Conservation (phyloP, 2,888 invertebrate species). For the Drosophila mercatorum region DNA sequence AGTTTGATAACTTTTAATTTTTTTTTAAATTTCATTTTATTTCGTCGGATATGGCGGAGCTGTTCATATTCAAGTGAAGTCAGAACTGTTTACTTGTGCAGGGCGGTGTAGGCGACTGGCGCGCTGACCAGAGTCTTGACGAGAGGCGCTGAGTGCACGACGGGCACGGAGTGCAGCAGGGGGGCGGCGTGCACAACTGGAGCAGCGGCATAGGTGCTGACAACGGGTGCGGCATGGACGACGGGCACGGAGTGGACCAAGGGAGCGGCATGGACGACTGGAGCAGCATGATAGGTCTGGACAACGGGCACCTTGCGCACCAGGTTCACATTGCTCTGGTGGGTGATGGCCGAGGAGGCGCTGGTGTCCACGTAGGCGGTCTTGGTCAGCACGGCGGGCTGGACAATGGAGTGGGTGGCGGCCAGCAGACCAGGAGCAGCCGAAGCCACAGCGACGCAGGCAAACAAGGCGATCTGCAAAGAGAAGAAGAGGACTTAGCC, state of each 20-base stretch:
- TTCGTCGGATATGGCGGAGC: constrained; percentile 10
- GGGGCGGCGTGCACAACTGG: constrained; percentile 53
- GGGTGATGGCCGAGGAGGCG: constrained; percentile 86
- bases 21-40: background rate
- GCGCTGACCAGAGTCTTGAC: constrained; percentile 57
- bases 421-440: constrained; percentile 82
- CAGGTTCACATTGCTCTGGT: constrained; percentile 86
- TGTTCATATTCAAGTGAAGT: background rate
- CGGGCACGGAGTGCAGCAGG: constrained; percentile 45
- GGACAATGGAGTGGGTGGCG: constrained; percentile 78
- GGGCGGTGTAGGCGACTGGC: constrained; percentile 63
- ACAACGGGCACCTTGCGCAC: constrained; percentile 84
- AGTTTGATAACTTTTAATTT: background rate
- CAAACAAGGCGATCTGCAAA: constrained; percentile 86
- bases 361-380: constrained; percentile 80
- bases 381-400: constrained; percentile 80
- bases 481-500: background rate
- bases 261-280: constrained; percentile 61
- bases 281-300: constrained; percentile 46
- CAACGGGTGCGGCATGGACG: constrained; percentile 64
- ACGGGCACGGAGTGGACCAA: constrained; percentile 55
- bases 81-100: constrained; percentile 53
- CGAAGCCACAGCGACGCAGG: constrained; percentile 86
- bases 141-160: constrained; percentile 60
- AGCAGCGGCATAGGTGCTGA: constrained; percentile 59